Conservation (phyloP, 2,888 invertebrate genomes). For the Amaurobius ferox region DNA sequence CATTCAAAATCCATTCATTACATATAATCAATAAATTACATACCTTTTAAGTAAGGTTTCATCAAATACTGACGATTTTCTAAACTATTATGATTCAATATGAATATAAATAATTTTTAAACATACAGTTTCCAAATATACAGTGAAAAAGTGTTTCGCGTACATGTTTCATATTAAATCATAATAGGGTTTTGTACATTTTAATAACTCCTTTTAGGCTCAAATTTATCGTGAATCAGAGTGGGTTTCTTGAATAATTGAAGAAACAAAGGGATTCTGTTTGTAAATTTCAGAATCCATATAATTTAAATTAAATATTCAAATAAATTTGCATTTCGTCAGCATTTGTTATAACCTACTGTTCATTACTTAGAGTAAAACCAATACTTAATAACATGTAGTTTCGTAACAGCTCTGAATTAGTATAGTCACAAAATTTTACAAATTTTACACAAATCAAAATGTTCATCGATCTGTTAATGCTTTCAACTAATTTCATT, state of each 20-base stretch:
- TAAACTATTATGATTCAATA: conserved; percentile 18
- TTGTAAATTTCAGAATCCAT: too few species aligned
- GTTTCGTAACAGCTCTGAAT: not conserved
- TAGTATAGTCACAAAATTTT: not conserved
- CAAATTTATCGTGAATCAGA: too few species aligned
- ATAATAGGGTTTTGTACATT: too few species aligned
- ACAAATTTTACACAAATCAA: not conserved
- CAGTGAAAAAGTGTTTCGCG: not conserved
- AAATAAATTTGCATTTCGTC: not conserved
- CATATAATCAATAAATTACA: conserved; percentile 14
- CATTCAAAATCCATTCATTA: conserved; percentile 56
- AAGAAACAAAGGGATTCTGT: too few species aligned
- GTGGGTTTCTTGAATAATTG: too few species aligned
- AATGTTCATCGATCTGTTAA: not conserved
- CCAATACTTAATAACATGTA: not conserved
- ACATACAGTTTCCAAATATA: not conserved
- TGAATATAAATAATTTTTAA: conserved; percentile 7
- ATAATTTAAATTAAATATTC: not conserved
- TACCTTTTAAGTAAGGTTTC: not conserved
- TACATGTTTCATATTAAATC: not conserved
- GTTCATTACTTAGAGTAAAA: not conserved
- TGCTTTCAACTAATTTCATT: too few species aligned
- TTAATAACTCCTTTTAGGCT: too few species aligned
- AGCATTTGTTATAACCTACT: not conserved
- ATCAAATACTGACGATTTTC: not conserved